Evolutionary conservation across 92 coral and sea anemone genomes (phyloP).

Genomic region (Heliopora coerulea): DNA sequence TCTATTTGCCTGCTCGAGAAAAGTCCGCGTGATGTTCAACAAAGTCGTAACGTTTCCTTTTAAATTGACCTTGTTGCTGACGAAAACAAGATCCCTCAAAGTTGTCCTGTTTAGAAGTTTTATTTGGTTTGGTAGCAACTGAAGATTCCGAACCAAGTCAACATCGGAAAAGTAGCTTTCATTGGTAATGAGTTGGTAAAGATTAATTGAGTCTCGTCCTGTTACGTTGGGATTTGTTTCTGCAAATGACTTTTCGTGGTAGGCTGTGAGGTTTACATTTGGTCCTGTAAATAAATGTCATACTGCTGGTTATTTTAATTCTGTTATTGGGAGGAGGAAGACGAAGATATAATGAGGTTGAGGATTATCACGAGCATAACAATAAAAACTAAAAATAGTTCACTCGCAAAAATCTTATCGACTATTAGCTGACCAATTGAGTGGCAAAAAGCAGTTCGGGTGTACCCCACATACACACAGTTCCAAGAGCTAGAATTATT

Average conservation of each 20-base stretch:
- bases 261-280: conserved; percentile 18
- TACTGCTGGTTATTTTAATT: too few relatives aligned
- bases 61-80: conserved; percentile 19
- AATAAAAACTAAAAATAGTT: too few relatives aligned
- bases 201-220: conserved; percentile 1
- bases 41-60: not conserved
- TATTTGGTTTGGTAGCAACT: conserved; percentile 13
- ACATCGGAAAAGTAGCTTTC: conserved; percentile 9
- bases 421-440: too few relatives aligned
- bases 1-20: conserved; percentile 38
- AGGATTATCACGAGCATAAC: too few relatives aligned
- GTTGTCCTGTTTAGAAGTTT: conserved; percentile 13
- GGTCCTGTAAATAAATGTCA: conserved; percentile 6
- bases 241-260: not conserved
- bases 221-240: not conserved
- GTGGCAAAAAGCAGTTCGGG: too few relatives aligned
- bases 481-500: too few relatives aligned
- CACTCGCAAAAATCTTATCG: too few relatives aligned
- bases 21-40: not conserved
- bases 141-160: conserved; percentile 32
- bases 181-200: conserved; percentile 14
- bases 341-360: too few relatives aligned
- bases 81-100: conserved; percentile 16
- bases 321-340: too few relatives aligned
- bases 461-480: too few relatives aligned